These are phyloP conservation scores for Noctuana brunneofusca DNA, from an alignment of 2,888 invertebrate genomes.

Conservation along the genomic window DNA sequence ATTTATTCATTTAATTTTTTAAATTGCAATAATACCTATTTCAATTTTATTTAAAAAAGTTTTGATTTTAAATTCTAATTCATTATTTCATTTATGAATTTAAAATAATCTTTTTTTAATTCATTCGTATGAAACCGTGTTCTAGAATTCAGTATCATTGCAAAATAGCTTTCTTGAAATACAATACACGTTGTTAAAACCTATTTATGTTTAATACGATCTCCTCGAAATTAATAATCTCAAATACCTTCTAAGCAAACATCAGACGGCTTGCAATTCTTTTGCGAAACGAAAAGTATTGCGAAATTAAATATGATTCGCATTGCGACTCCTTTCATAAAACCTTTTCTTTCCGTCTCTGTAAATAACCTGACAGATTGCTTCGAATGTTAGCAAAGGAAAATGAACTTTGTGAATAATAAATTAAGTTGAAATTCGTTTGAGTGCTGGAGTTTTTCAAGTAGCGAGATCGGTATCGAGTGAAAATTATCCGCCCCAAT, in stretches of 20 bases:
- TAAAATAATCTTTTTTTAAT: background rate
- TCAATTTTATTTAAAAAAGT: too few relatives aligned
- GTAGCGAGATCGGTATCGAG: slow-evolving; percentile 66
- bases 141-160: too few relatives aligned
- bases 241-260: slow-evolving; percentile 36
- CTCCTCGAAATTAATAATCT: slow-evolving; percentile 26
- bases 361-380: slow-evolving; percentile 64
- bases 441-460: slow-evolving; percentile 46
- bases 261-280: slow-evolving; percentile 50
- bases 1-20: background rate
- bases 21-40: background rate
- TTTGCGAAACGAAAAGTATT: slow-evolving; percentile 50
- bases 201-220: slow-evolving; percentile 12
- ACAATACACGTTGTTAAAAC: background rate
- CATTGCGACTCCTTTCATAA: slow-evolving; percentile 57
- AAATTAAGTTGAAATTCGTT: slow-evolving; percentile 33
- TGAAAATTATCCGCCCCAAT: slow-evolving; percentile 67
- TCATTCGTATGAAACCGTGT: background rate
- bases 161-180: too few relatives aligned
- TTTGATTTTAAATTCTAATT: too few relatives aligned
- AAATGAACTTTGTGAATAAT: slow-evolving; percentile 27
- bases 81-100: too few relatives aligned
- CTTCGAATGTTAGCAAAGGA: background rate
- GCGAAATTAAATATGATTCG: slow-evolving; percentile 69
- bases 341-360: slow-evolving; percentile 58